These are phyloP conservation scores for Sebastes trivittatus DNA, from an alignment of 2,797 vertebrate species.

Conservation along the genomic window DNA sequence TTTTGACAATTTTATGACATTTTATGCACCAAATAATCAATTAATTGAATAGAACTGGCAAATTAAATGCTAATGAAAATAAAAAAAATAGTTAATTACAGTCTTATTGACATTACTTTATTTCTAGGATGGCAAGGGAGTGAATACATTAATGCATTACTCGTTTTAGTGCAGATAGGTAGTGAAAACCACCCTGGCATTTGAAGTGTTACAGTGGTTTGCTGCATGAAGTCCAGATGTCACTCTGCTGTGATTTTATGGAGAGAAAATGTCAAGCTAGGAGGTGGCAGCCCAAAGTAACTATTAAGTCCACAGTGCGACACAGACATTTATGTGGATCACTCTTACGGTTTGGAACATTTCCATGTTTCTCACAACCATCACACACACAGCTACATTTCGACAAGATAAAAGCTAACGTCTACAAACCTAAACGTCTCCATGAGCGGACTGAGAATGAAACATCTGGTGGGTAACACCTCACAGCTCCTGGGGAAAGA, in stretches of 20 bases:
- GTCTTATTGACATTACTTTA: background rate
- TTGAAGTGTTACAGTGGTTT: slow-evolving; percentile 36
- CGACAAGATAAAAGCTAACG: slow-evolving; percentile 36
- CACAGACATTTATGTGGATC: slow-evolving; percentile 68
- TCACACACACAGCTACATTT: slow-evolving; percentile 39
- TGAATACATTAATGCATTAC: background rate
- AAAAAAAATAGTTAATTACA: background rate
- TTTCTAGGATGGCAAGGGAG: background rate
- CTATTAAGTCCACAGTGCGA: slow-evolving; percentile 48
- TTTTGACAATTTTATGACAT: background rate
- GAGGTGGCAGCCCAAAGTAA: slow-evolving; percentile 63
- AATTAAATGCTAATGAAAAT: background rate
- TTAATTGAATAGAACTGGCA: background rate
- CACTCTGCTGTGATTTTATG: slow-evolving; percentile 57
- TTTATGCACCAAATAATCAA: background rate
- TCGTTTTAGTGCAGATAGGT: slow-evolving; percentile 31
- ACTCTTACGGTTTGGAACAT: slow-evolving; percentile 46
- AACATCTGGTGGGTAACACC: slow-evolving; percentile 75
- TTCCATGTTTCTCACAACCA: slow-evolving; percentile 48
- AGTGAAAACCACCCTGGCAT: slow-evolving; percentile 30
- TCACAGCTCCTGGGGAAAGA: slow-evolving; percentile 55
- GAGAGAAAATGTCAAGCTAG: slow-evolving; percentile 54
- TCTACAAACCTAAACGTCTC: slow-evolving; percentile 50
- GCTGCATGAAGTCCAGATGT: slow-evolving; percentile 66
- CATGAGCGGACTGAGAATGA: slow-evolving; percentile 25